A percentile compares a stretch with the other conserved stretches of the same genome.
Evolutionary conservation across 53 echinoderm and acorn worm genomes (phyloP).

Genomic region (Apostichopus leukothele): DNA sequence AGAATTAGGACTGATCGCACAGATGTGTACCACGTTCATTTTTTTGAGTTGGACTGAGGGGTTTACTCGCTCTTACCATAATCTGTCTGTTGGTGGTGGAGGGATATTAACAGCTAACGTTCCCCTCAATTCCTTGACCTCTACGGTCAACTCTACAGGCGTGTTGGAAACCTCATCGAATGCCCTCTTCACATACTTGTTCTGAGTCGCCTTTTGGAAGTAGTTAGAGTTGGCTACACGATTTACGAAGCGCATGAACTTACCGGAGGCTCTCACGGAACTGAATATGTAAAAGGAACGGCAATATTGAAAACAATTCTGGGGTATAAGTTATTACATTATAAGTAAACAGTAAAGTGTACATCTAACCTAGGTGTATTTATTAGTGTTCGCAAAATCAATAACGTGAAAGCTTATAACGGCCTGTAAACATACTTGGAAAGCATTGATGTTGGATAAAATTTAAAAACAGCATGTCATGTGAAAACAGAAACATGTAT

Average conservation of each 20-base stretch:
- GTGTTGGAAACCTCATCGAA: constrained; percentile 96
- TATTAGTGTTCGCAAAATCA: too few species aligned
- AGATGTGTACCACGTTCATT: too few species aligned
- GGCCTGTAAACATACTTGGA: too few species aligned
- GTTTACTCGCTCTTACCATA: constrained; percentile 69
- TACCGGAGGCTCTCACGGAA: constrained; percentile 29
- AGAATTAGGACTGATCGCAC: too few species aligned
- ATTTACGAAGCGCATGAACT: constrained; percentile 89
- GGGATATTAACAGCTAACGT: constrained; percentile 85
- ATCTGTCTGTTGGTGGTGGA: constrained; percentile 90
- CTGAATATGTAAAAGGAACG: not conserved
- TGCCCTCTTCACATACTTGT: constrained; percentile 88
- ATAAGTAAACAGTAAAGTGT: too few species aligned
- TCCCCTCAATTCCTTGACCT: constrained; percentile 87
- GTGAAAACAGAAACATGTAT: too few species aligned
- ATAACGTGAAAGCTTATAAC: too few species aligned
- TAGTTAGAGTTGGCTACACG: constrained; percentile 93
- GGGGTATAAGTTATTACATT: too few species aligned
- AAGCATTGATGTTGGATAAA: too few species aligned
- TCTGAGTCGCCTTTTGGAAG: constrained; percentile 91
- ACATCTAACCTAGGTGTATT: too few species aligned
- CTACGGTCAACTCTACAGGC: constrained; percentile 76
- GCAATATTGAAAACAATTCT: not conserved
- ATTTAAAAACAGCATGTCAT: too few species aligned
- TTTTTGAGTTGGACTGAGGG: too few species aligned